Conservation (phyloP, 2,888 invertebrate species). For the Alsophila aescularia region DNA sequence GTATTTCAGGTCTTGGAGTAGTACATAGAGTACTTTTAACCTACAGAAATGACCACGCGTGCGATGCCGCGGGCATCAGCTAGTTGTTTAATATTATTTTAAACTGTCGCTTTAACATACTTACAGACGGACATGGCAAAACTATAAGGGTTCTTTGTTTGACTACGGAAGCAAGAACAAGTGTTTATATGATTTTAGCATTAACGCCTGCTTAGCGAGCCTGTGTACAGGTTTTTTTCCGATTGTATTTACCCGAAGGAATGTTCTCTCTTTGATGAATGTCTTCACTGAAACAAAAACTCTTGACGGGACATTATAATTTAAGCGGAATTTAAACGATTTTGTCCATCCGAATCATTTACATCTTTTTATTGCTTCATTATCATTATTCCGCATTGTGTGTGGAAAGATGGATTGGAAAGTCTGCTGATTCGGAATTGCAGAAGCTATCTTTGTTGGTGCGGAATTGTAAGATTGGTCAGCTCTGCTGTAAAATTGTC, state of each 20-base stretch:
- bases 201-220: no score
- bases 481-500: no score
- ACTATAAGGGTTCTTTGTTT: no score
- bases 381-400: slow-evolving; percentile 20
- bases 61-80: no score
- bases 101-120: no score
- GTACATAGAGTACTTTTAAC: no score
- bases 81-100: no score
- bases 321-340: slow-evolving; percentile 38
- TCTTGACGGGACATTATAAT: slow-evolving; percentile 38
- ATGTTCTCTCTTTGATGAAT: slow-evolving; percentile 44
- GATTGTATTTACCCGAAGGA: slow-evolving; percentile 34
- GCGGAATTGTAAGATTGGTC: background rate
- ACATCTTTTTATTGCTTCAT: slow-evolving; percentile 36
- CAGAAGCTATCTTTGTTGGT: slow-evolving; percentile 1
- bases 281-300: slow-evolving; percentile 42
- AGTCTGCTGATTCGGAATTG: slow-evolving; percentile 33
- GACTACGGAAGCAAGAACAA: no score
- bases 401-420: slow-evolving; percentile 42
- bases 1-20: no score
- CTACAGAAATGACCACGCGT: no score
- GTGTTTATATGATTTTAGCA: no score
- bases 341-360: slow-evolving; percentile 37
- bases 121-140: no score
- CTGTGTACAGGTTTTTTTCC: slow-evolving; percentile 22